Conservation (phyloP, 2,113 vertebrate species). For the Bombycilla garrulus region DNA sequence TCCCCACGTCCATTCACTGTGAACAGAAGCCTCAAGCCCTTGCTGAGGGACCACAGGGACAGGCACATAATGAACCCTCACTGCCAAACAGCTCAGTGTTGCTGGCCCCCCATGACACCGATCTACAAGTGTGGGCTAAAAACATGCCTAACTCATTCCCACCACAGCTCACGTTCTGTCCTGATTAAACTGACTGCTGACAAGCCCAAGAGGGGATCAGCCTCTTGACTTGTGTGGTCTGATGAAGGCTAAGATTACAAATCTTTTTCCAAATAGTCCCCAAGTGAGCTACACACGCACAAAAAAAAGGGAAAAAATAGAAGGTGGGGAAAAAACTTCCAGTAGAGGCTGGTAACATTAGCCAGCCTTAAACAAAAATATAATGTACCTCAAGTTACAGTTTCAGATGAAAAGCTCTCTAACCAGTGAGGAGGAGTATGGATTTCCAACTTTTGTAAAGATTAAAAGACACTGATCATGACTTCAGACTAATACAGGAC, state of each 20-base stretch:
- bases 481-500: not conserved
- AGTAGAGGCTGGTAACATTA: conserved; percentile 40
- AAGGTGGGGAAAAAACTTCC: not conserved
- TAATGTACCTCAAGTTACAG: conserved; percentile 47
- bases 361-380: conserved; percentile 44
- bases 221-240: conserved; percentile 66
- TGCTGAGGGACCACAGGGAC: not conserved
- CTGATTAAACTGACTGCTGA: conserved; percentile 53
- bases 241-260: conserved; percentile 56
- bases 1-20: not conserved
- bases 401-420: conserved; percentile 33
- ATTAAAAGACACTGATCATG: not conserved
- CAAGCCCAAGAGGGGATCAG: conserved; percentile 38
- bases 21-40: conserved; percentile 13
- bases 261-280: conserved; percentile 26
- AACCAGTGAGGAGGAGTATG: not conserved
- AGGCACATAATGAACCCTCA: conserved; percentile 13
- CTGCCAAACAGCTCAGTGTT: conserved; percentile 1
- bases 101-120: not conserved
- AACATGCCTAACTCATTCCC: not conserved
- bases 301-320: not conserved
- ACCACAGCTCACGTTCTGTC: not conserved
- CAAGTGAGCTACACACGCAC: not conserved
- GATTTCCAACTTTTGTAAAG: conserved; percentile 17
- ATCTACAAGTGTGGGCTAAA: conserved; percentile 50